These are phyloP conservation scores for Pasiphila rectangulata DNA, from an alignment of 2,888 invertebrate species.

Conservation along the genomic window DNA sequence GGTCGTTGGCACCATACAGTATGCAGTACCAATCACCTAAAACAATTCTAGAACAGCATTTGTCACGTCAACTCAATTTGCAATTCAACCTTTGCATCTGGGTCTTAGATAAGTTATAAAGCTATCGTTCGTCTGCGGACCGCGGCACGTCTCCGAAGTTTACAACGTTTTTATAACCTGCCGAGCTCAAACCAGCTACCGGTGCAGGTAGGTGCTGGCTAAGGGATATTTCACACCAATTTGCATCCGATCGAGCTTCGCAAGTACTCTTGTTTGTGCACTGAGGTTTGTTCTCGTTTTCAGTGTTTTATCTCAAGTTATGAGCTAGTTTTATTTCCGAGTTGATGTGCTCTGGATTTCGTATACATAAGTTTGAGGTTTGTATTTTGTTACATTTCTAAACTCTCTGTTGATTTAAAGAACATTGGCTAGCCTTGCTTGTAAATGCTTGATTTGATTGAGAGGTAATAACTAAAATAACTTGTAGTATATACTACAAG, in stretches of 20 bases:
- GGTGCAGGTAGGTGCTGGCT: constrained; percentile 36
- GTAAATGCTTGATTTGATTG: too few relatives aligned
- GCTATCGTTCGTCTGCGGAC: constrained; percentile 7
- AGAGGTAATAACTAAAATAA: too few relatives aligned
- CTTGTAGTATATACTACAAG: too few relatives aligned
- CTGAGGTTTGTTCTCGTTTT: not conserved
- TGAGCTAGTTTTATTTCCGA: not conserved
- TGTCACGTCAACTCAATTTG: not conserved
- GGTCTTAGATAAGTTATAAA: constrained; percentile 14
- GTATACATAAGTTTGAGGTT: too few relatives aligned
- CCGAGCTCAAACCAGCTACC: not conserved
- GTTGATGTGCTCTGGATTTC: too few relatives aligned
- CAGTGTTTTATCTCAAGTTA: not conserved
- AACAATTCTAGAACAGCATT: not conserved
- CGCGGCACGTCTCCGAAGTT: constrained; percentile 27
- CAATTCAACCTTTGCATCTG: constrained; percentile 7
- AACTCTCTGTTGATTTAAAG: too few relatives aligned
- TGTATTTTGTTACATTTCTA: too few relatives aligned
- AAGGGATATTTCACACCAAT: constrained; percentile 53
- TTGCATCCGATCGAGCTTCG: constrained; percentile 34
- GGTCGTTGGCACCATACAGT: not conserved
- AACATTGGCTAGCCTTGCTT: too few relatives aligned
- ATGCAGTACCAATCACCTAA: not conserved
- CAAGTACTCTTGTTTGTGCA: not conserved
- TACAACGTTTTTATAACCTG: constrained; percentile 44